Base-by-base conservation (phyloP, 2,797 vertebrate genomes). In the Euphonia xanthogaster region DNA sequence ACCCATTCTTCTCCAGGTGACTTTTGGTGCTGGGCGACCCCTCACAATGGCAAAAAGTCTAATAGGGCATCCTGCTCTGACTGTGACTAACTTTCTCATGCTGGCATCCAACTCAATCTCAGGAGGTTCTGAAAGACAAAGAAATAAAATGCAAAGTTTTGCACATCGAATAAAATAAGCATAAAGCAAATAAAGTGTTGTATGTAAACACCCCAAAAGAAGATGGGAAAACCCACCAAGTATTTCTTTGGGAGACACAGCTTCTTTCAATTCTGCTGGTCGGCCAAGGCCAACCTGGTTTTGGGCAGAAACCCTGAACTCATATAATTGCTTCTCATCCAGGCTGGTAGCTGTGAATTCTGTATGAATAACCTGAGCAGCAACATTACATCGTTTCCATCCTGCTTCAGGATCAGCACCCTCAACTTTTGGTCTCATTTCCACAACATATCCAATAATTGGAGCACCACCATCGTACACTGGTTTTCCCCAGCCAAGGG, bases 31-130 rank as follows among this genome's bases (percentile, higher is more conserved):
- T 28, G 99, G 99, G 90, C 99, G 98, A 51, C 99, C 99, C 97
- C 99, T 99, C 76, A 99, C 96, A 73, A 99, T 99, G 50, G 99
- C 99, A 95, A 99, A 99, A 27, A 99, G 98, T 96, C 99, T 98
- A 93, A 99, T 99, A 40, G 99, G 99, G 95, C 99, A 99, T 70
- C 99, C 99, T 54, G 99, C 99, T 96, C 99, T 99, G 77, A 99
- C 98, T 8, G 98, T 98, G 81, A 99, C 97, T 81, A 99, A 97
- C 90, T 99, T 99, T 96, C 99, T 99, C 96, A 99, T 97, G 85
- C 98, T 98, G 89, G 99, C 99, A 95, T 99, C 99, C 97, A 99
- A 93, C 28, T 99, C 98, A 94, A 99, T 98, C 93, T 99, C 99
- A 22, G 99, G 99, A 86, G 98, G 96, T 98, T 99, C 99, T 99